Conservation (phyloP, 2,888 invertebrate genomes). For the Polydrusus tereticollis region DNA sequence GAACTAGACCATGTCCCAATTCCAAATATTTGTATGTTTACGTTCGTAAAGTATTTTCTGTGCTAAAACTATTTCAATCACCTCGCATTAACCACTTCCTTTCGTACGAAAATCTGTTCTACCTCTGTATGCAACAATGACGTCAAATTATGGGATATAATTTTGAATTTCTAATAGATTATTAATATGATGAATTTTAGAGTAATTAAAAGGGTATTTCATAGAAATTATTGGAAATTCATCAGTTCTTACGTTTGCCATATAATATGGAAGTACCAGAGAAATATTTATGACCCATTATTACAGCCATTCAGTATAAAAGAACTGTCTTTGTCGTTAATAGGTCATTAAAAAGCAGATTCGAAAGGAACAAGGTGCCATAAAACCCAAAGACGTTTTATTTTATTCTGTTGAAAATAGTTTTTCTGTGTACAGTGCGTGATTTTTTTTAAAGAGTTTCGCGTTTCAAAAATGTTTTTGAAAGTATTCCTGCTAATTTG, state of each 20-base stretch:
- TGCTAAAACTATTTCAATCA: background rate
- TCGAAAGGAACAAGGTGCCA: background rate
- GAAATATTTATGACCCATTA: background rate
- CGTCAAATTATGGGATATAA: background rate
- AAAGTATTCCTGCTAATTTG: background rate
- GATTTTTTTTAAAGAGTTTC: too few relatives aligned
- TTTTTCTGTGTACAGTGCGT: too few relatives aligned
- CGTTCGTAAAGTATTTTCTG: background rate
- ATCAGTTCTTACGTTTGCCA: background rate
- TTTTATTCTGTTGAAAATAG: too few relatives aligned
- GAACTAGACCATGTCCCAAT: too few relatives aligned
- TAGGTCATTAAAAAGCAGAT: background rate
- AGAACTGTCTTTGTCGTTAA: background rate
- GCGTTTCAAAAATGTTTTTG: background rate
- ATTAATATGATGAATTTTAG: background rate
- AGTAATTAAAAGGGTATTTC: background rate
- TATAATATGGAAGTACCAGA: slow-evolving; percentile 6
- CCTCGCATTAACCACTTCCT: background rate
- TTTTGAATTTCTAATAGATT: background rate
- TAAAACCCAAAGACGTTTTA: too few relatives aligned
- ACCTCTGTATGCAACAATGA: background rate
- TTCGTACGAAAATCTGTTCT: background rate
- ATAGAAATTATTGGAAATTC: background rate
- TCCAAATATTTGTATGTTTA: background rate
- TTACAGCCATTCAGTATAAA: background rate